phyloP scores from a whole-genome alignment of 64 coral and sea anemone genomes.

The Actinia tenebrosa region DNA sequence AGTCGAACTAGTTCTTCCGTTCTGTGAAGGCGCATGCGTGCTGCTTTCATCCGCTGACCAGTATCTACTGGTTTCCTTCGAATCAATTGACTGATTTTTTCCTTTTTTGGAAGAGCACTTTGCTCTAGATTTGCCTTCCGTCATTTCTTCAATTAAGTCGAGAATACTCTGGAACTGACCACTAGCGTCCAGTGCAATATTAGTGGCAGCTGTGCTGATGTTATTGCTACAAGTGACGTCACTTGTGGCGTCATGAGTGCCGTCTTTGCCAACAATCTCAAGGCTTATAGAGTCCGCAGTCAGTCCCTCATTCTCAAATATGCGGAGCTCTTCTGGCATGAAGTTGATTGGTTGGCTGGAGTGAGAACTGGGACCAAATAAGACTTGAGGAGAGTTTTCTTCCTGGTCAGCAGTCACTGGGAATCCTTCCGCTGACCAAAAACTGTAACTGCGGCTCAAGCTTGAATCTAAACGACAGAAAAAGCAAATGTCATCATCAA shows the following conservation, averaged over 20 bases:
- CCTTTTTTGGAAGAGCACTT: neutral
- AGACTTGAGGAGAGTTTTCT: conserved; percentile 42
- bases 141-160: conserved; percentile 83
- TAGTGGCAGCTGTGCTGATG: neutral
- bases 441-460: conserved; percentile 30
- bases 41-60: conserved; percentile 33
- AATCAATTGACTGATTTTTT: neutral
- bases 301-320: conserved; percentile 49
- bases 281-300: neutral
- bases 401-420: conserved; percentile 10
- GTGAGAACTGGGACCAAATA: conserved; percentile 60
- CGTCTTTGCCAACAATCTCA: neutral
- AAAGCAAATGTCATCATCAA: neutral
- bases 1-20: neutral
- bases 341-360: conserved; percentile 72
- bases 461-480: conserved; percentile 6
- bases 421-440: conserved; percentile 63
- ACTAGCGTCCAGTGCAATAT: conserved; percentile 29
- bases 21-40: conserved; percentile 7
- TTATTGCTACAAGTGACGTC: too few relatives aligned
- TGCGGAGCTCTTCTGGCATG: conserved; percentile 62
- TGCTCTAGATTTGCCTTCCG: conserved; percentile 23
- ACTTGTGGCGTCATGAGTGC: neutral
- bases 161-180: conserved; percentile 81
- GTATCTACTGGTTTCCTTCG: conserved; percentile 13